Base-by-base conservation (phyloP, 2,888 invertebrate species). In the Parapristionchus giblindavisi region DNA sequence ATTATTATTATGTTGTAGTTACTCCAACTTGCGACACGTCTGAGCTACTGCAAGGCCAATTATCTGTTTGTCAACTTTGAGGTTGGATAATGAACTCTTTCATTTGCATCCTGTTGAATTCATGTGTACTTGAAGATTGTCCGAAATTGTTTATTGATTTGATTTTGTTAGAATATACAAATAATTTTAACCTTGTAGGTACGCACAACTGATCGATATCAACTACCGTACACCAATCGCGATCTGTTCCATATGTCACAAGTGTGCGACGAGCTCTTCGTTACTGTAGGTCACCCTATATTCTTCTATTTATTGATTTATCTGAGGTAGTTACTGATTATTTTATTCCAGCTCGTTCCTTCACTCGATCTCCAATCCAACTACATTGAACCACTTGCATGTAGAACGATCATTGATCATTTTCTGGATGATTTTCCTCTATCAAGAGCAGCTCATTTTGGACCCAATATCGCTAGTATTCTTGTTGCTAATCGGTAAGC, bases 41-140 rank as follows among this genome's bases (percentile, higher is more conserved):
- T 86, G n/a, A 79, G 80, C 34, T 81, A 85, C 54, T 82, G 82
- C 75, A 86, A 86, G 72, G 84, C 84, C 27, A 86, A 84, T 52
- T 84, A 85, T 71, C 71, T 85, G 32, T 84, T 85, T 65, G 79
- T 86, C 38, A 83, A 86, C 68, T 86, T 86, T 65, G 86, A 86
- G 80, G 75, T 70, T n/a, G 21, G 4, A 24, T 29, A 0, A 1
- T 17, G 3, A 17, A 11, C 29, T 66, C 6, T n/a, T 38, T 71
- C 1, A 17, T 29, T 32, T 29, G 36, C 14, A 32, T 4, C 6
- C 2, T n/a, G 29, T 27, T 2, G 60, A 24, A 27, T 27, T 11
- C 54, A 14, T 52, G 1, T n/a, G 1, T 24, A 11, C 54, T 11
- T 52, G 32, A 14, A 38, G 36, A 8, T 17, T 34, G 1, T 36